phyloP scores from a whole-genome alignment of 2,888 invertebrate genomes.

The Serripes groenlandicus region DNA sequence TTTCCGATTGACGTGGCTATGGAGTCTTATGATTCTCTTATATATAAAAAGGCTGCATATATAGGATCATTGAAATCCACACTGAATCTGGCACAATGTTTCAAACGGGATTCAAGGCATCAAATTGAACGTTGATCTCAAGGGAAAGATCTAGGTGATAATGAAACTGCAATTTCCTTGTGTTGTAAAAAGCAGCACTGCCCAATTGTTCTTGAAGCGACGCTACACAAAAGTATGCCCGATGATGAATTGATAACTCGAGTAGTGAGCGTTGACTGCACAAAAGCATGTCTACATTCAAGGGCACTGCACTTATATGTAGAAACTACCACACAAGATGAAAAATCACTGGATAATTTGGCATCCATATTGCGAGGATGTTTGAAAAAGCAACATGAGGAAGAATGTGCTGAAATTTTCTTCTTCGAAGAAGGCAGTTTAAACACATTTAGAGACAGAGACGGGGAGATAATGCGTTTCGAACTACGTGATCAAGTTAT shows the following conservation, averaged over 20 bases:
- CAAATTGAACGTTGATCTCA: conserved; percentile 8
- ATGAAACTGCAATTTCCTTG: conserved; percentile 1
- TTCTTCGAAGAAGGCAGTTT: not conserved
- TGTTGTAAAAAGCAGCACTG: not conserved
- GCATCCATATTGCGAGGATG: not conserved
- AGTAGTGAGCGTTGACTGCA: conserved; percentile 23
- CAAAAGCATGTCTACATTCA: conserved; percentile 5
- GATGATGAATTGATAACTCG: conserved; percentile 10
- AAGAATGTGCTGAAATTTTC: not conserved
- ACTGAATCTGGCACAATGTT: not conserved
- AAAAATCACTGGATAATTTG: no score
- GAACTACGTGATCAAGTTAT: conserved; percentile 18
- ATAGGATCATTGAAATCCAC: not conserved
- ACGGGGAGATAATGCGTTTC: conserved; percentile 22
- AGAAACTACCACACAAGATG: not conserved
- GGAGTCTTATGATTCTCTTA: not conserved
- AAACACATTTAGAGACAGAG: not conserved
- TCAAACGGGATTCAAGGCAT: not conserved
- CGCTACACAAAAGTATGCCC: conserved; percentile 17
- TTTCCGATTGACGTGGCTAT: not conserved
- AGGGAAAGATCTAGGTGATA: conserved; percentile 5
- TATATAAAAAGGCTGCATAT: not conserved
- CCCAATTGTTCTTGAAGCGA: conserved; percentile 19
- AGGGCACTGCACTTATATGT: not conserved
- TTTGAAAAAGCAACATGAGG: conserved; percentile 23